Percentiles rank a stretch among this genome's conserved stretches.
These are phyloP conservation scores for Hiodon alosoides DNA, from an alignment of 2,113 vertebrate genomes.

Conservation along the genomic window DNA sequence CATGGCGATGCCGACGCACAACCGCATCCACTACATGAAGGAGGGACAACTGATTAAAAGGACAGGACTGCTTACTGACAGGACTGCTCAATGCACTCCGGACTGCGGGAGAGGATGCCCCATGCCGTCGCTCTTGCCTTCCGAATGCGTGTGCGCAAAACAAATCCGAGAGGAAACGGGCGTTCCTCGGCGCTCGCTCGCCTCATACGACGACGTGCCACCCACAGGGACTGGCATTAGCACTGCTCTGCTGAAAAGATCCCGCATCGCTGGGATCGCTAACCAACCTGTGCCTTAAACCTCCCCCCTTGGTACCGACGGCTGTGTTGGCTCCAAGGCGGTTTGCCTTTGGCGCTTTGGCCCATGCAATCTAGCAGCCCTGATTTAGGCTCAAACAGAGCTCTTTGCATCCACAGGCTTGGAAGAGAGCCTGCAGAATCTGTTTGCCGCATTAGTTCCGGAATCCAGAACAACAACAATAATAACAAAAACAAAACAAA, in stretches of 20 bases:
- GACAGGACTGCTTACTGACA: conserved; percentile 42
- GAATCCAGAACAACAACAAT: conserved; percentile 29
- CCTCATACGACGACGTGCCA: conserved; percentile 41
- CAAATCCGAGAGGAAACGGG: conserved; percentile 29
- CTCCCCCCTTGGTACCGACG: conserved; percentile 25
- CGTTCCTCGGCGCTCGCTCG: conserved; percentile 24
- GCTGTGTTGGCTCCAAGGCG: conserved; percentile 3
- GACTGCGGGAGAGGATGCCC: conserved; percentile 39
- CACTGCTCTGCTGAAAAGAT: conserved; percentile 15
- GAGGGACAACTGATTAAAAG: conserved; percentile 39
- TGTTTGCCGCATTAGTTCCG: conserved; percentile 39
- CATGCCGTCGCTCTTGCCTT: conserved; percentile 30
- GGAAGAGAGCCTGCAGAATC: conserved; percentile 15
- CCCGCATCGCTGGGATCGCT: conserved; percentile 22
- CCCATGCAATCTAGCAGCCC: conserved; percentile 24
- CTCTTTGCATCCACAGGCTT: conserved; percentile 26
- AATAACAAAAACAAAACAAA: background rate
- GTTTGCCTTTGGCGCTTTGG: background rate
- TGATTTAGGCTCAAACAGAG: conserved; percentile 31
- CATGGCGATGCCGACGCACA: conserved; percentile 25
- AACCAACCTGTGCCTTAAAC: conserved; percentile 18
- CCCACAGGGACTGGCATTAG: conserved; percentile 30
- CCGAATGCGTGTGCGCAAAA: conserved; percentile 29
- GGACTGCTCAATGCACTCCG: conserved; percentile 24
- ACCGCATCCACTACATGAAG: conserved; percentile 30